Conservation (phyloP, 2,888 invertebrate species). For the Trichogramma evanescens region DNA sequence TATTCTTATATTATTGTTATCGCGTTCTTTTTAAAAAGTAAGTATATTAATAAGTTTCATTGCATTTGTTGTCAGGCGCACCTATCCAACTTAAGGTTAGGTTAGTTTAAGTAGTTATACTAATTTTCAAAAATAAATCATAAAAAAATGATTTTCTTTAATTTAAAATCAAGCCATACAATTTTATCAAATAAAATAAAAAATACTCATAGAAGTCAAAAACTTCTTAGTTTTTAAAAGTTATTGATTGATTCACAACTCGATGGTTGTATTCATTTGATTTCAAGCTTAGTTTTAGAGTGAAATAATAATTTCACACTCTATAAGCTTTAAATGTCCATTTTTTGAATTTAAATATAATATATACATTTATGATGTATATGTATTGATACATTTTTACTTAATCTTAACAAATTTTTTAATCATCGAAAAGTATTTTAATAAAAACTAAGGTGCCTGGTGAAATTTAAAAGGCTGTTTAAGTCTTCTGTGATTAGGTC, state of each 20-base stretch:
- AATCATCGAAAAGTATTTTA: slow-evolving; percentile 28
- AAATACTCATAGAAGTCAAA: too few species aligned
- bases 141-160: background rate
- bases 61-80: slow-evolving; percentile 34
- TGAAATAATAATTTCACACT: too few species aligned
- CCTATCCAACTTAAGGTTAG: slow-evolving; percentile 32
- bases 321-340: too few species aligned
- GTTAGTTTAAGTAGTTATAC: slow-evolving; percentile 19
- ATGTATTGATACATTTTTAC: too few species aligned
- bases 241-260: too few species aligned
- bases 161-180: background rate
- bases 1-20: slow-evolving; percentile 15
- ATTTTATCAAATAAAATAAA: background rate
- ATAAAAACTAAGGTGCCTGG: slow-evolving; percentile 43
- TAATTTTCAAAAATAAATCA: background rate
- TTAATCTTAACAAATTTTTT: too few species aligned
- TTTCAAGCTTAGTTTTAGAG: too few species aligned
- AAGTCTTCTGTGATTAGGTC: slow-evolving; percentile 42
- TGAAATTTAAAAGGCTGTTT: slow-evolving; percentile 36
- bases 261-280: too few species aligned
- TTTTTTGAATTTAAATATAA: too few species aligned
- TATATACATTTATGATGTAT: slow-evolving; percentile 1
- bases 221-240: too few species aligned
- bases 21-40: slow-evolving; percentile 17
- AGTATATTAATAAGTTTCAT: slow-evolving; percentile 11